Conservation (phyloP, 2,797 vertebrate genomes). For the Rhyacichthys aspro region DNA sequence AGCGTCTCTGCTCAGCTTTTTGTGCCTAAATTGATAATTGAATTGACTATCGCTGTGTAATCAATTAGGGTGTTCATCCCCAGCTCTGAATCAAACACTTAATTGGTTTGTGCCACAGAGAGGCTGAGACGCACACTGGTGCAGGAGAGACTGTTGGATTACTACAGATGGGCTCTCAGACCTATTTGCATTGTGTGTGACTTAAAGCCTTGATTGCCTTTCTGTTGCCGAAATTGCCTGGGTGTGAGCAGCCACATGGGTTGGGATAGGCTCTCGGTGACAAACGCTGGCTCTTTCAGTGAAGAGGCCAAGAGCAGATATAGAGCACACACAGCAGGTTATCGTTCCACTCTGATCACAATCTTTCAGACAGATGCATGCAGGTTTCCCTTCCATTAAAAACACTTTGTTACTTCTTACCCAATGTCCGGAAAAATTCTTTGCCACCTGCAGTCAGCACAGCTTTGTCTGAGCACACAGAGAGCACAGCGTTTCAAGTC, state of each 20-base stretch:
- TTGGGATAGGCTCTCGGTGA: conserved; percentile 54
- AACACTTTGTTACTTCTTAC: conserved; percentile 67
- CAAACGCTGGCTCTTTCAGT: conserved; percentile 52
- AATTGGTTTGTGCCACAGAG: conserved; percentile 81
- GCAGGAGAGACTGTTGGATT: conserved; percentile 69
- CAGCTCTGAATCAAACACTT: conserved; percentile 69
- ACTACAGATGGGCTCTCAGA: conserved; percentile 65
- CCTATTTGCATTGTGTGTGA: conserved; percentile 70
- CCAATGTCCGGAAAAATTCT: conserved; percentile 66
- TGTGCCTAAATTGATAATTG: conserved; percentile 77
- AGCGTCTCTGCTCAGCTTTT: conserved; percentile 51
- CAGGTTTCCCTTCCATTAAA: conserved; percentile 66
- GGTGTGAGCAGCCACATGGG: conserved; percentile 49
- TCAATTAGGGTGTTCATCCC: conserved; percentile 76
- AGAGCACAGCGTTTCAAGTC: conserved; percentile 69
- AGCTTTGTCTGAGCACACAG: conserved; percentile 71
- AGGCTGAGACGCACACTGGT: conserved; percentile 53
- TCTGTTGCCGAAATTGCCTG: conserved; percentile 57
- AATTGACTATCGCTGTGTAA: conserved; percentile 76
- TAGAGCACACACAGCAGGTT: conserved; percentile 46
- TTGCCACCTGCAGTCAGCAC: conserved; percentile 68
- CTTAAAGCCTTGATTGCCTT: conserved; percentile 69
- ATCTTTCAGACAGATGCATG: conserved; percentile 63
- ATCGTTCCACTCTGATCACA: conserved; percentile 66
- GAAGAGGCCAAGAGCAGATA: conserved; percentile 43